Percentiles rank a stretch among this genome's conserved stretches.
phyloP scores from a whole-genome alignment of 2,797 vertebrate genomes.

The Enteromius argenteus region DNA sequence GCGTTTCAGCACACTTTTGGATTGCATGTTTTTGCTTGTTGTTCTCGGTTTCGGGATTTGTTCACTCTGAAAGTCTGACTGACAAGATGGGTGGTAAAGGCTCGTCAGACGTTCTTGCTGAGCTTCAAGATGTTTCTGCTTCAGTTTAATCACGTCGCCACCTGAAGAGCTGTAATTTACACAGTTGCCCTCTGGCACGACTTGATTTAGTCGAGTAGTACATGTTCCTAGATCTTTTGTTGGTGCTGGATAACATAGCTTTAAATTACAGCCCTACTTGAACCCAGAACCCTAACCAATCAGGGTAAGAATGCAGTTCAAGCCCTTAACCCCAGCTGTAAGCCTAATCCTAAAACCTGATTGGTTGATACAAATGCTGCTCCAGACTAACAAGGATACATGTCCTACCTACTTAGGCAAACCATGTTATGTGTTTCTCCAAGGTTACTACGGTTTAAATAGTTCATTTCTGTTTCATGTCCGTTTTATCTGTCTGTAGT shows the following conservation, averaged over 20 bases:
- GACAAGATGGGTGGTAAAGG: conserved; percentile 1
- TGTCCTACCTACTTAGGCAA: conserved; percentile 7
- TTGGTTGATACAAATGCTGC: conserved; percentile 20
- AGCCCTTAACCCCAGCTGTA: conserved; percentile 22
- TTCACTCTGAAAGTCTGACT: conserved; percentile 25
- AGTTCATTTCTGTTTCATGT: not conserved
- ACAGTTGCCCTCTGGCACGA: conserved; percentile 6
- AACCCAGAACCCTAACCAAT: conserved; percentile 19
- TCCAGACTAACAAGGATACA: conserved; percentile 29
- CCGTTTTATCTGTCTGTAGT: no score
- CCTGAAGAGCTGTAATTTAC: conserved; percentile 28
- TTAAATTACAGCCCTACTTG: conserved; percentile 3
- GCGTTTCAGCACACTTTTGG: conserved; percentile 14
- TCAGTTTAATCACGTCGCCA: conserved; percentile 23
- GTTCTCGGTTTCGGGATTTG: conserved; percentile 3
- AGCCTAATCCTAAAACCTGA: conserved; percentile 29
- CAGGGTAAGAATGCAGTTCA: conserved; percentile 16
- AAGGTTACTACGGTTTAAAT: not conserved
- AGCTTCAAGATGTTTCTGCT: conserved; percentile 15
- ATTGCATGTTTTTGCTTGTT: conserved; percentile 19
- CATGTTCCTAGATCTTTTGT: not conserved
- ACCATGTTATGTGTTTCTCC: not conserved
- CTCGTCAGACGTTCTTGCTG: conserved; percentile 1
- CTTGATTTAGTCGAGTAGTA: conserved; percentile 9
- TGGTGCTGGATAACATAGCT: conserved; percentile 17